A percentile compares a stretch with the other conserved stretches of the same genome.
phyloP scores from a whole-genome alignment of 2,888 invertebrate genomes.

The Cyaniris semiargus region DNA sequence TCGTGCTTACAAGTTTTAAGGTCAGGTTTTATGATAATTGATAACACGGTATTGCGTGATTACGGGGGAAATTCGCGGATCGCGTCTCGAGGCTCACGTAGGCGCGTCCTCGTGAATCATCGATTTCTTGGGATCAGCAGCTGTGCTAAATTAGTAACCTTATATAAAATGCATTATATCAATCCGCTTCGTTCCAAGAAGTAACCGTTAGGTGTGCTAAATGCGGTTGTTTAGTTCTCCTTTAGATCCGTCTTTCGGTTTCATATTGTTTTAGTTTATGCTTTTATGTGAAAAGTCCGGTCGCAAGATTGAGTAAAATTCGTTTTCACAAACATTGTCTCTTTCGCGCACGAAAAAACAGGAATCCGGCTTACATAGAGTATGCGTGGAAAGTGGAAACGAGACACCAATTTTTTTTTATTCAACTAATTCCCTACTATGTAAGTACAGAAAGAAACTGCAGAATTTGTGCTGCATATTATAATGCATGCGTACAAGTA shows the following conservation, averaged over 20 bases:
- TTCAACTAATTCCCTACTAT: background rate
- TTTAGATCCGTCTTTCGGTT: background rate
- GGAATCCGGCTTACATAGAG: background rate
- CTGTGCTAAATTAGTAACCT: constrained; percentile 15
- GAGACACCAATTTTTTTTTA: background rate
- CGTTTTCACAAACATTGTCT: background rate
- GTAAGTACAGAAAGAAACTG: background rate
- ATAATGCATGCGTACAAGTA: background rate
- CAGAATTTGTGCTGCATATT: background rate
- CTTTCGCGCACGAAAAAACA: background rate
- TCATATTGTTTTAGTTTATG: background rate
- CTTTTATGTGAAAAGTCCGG: no score
- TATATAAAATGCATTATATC: background rate
- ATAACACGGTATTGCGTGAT: background rate
- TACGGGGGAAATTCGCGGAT: background rate
- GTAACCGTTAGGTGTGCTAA: background rate
- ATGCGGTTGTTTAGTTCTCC: background rate
- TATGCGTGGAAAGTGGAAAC: background rate
- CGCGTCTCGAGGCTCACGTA: background rate
- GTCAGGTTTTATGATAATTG: constrained; percentile 5
- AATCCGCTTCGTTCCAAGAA: constrained; percentile 13
- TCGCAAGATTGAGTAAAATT: background rate
- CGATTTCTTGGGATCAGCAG: background rate
- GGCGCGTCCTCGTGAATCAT: background rate
- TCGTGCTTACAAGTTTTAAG: background rate